These are phyloP conservation scores for Saturnia japonica DNA, from an alignment of 2,888 invertebrate genomes.

Conservation along the genomic window DNA sequence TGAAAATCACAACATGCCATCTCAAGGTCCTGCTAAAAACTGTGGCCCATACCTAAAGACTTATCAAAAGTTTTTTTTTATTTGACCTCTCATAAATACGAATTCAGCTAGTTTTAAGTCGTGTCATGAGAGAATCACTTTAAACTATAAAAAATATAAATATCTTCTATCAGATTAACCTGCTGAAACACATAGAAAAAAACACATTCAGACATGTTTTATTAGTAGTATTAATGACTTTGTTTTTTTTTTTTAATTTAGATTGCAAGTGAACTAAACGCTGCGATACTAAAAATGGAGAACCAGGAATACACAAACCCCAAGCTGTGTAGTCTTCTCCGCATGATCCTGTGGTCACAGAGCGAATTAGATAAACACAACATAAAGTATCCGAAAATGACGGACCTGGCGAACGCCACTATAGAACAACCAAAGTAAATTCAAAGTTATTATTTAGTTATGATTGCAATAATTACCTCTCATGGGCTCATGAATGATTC, in stretches of 20 bases:
- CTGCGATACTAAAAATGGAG: slow-evolving; percentile 97
- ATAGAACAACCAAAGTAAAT: slow-evolving; percentile 87
- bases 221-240: too few relatives aligned
- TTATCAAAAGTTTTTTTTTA: too few relatives aligned
- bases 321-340: slow-evolving; percentile 93
- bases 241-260: slow-evolving; percentile 45
- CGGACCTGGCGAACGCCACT: slow-evolving; percentile 92
- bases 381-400: slow-evolving; percentile 97
- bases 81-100: too few relatives aligned
- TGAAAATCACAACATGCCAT: too few relatives aligned
- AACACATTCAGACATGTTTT: too few relatives aligned
- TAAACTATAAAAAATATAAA: too few relatives aligned
- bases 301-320: slow-evolving; percentile 95
- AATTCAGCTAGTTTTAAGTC: too few relatives aligned
- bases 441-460: background rate
- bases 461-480: slow-evolving; percentile 13
- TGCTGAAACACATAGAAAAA: too few relatives aligned
- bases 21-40: too few relatives aligned
- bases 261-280: slow-evolving; percentile 98
- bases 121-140: too few relatives aligned
- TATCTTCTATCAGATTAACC: too few relatives aligned
- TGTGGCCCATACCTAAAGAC: too few relatives aligned
- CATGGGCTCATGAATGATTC: background rate
- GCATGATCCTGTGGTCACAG: slow-evolving; percentile 97
- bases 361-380: slow-evolving; percentile 96